phyloP scores from a whole-genome alignment of 2,888 invertebrate genomes.

The Tetragonisca angustula region DNA sequence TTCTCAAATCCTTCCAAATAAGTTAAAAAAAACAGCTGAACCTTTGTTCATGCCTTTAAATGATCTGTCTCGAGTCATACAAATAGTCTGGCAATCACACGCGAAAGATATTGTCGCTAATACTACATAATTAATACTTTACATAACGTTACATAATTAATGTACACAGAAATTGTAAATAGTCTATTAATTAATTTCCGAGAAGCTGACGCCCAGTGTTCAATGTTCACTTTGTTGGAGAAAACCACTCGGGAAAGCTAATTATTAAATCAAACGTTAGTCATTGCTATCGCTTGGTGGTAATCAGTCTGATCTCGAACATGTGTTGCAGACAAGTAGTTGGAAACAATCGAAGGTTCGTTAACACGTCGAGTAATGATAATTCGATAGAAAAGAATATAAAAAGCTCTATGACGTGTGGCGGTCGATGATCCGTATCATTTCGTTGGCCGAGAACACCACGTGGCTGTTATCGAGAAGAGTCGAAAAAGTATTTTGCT shows the following conservation, averaged over 20 bases:
- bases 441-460: conserved; percentile 19
- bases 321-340: neutral
- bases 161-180: neutral
- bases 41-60: too few species aligned
- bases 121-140: neutral
- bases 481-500: conserved; percentile 41
- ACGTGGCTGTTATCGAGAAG: conserved; percentile 48
- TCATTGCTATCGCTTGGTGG: neutral
- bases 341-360: neutral
- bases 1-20: too few species aligned
- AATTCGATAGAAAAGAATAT: neutral
- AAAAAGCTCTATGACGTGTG: neutral
- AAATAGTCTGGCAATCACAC: too few species aligned
- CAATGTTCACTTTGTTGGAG: neutral
- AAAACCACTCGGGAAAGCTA: neutral
- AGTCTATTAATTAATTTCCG: neutral
- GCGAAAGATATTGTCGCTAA: neutral
- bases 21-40: too few species aligned
- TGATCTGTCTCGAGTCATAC: too few species aligned
- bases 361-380: neutral
- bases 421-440: conserved; percentile 36
- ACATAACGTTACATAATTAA: neutral
- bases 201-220: neutral
- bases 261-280: neutral
- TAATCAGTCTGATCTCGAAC: neutral